Base-by-base conservation (phyloP, 2,888 invertebrate species). In the Tinea semifulvella region DNA sequence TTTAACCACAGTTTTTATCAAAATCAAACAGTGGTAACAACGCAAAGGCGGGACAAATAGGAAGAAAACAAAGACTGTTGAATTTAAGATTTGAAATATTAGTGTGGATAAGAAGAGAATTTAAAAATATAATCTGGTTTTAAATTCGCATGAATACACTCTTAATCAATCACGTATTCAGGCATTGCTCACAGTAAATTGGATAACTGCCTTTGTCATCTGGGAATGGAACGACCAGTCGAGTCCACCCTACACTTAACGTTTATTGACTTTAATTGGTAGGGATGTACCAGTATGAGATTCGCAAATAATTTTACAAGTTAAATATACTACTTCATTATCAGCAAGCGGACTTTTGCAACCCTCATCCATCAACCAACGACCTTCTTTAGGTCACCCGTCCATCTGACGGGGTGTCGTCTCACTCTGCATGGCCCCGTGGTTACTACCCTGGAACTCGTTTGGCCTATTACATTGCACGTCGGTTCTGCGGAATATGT, bases 161-260 rank as follows among this genome's bases (percentile, higher is more conserved):
- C 31, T 44, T 40, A 31, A 22, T 31, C 43, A 22, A 17, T 39
- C 38, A 31, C 31, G 27, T 16, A 44, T 39, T 28, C 39, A 25
- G 27, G 20, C 40, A 28, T 20, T 40, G 45, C 31, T 17, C 40
- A 11, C 42, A 16, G 22, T 40, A 48, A 40, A 31, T 36, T 45
- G 43, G 31, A 25, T 45, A 45, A 45, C 16, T 22, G n/a, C 25
- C 13, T 20, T 11, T 42, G 31, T 13, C 2, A 31, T 31, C 31
- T 31, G 14, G 11, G 13, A 31, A 31, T 31, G 11, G 13, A 31
- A 31, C 14, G n/a, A 31, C 13, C 31, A 14, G 13, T 31, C 7
- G 31, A 14, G 13, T n/a, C 13, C 31, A 31, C 31, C 31, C 31
- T 31, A 31, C 31, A 31, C 31, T 31, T 14, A 11, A n/a, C 31